A percentile compares a stretch with the other conserved stretches of the same genome.
Evolutionary conservation across 2,113 vertebrate genomes (phyloP).

Genomic region (Variabilichromis moorii): DNA sequence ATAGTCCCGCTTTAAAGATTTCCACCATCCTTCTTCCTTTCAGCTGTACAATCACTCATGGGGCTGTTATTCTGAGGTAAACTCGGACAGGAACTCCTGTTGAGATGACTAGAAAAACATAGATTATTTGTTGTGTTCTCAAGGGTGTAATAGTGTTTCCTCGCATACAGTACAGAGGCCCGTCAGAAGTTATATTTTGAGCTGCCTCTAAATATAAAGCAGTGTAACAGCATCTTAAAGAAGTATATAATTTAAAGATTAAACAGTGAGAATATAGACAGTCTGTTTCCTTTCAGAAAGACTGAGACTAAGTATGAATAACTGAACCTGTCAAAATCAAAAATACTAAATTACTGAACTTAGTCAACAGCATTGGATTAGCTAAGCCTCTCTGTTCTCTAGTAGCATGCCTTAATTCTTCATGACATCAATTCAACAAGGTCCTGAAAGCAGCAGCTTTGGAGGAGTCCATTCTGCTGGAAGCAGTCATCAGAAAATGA

Average conservation of each 20-base stretch:
- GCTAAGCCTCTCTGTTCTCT: neutral
- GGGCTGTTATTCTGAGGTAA: neutral
- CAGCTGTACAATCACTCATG: neutral
- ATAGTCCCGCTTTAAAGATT: conserved; percentile 49
- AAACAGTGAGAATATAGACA: neutral
- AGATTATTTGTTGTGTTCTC: conserved; percentile 6
- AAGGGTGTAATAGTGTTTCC: conserved; percentile 9
- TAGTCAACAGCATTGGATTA: neutral
- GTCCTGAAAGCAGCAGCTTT: neutral
- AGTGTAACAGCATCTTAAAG: neutral
- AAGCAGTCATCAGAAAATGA: neutral
- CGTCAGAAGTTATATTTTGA: neutral
- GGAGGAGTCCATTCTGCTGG: neutral
- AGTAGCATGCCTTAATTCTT: neutral
- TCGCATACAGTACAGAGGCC: neutral
- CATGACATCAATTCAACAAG: neutral
- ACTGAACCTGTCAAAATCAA: neutral
- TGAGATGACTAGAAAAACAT: conserved; percentile 20
- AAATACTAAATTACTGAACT: neutral
- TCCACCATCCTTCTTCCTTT: conserved; percentile 44
- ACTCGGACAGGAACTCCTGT: conserved; percentile 39
- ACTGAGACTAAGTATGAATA: neutral
- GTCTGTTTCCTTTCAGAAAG: neutral
- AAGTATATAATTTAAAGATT: neutral
- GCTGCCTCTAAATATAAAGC: neutral